phyloP scores from a whole-genome alignment of 2,113 vertebrate genomes.

The Candoia aspera region DNA sequence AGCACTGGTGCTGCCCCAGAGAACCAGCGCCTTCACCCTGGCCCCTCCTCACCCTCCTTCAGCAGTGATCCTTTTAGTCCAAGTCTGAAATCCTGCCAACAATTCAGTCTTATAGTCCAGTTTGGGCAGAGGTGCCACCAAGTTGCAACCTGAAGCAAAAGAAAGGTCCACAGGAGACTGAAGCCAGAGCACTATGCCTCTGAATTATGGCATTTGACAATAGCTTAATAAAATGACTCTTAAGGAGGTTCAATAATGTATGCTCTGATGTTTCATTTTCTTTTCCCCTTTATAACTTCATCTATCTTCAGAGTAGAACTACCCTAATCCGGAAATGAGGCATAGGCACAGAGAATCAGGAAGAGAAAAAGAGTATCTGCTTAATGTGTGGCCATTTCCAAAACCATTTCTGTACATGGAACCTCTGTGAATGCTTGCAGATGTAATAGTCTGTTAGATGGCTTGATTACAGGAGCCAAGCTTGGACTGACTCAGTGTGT shows the following conservation, averaged over 20 bases:
- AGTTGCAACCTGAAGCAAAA: background rate
- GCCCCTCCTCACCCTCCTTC: background rate
- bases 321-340: slow-evolving; percentile 18
- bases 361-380: background rate
- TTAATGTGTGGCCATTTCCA: background rate
- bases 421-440: slow-evolving; percentile 21
- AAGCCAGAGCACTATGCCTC: background rate
- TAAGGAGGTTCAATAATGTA: slow-evolving; percentile 12
- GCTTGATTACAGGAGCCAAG: background rate
- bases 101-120: background rate
- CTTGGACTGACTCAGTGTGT: background rate
- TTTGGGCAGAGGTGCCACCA: background rate
- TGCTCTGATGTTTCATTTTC: slow-evolving; percentile 25
- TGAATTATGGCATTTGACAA: slow-evolving; percentile 24
- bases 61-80: background rate
- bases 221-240: slow-evolving; percentile 26
- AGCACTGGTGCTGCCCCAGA: too few relatives aligned
- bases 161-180: background rate
- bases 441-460: slow-evolving; percentile 17
- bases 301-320: background rate
- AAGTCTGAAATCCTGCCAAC: background rate
- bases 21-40: background rate
- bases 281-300: slow-evolving; percentile 5
- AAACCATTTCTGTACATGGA: slow-evolving; percentile 16
- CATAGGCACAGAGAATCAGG: background rate